phyloP scores from a whole-genome alignment of 1,140 invertebrate genomes.

The Carcinoscorpius rotundicauda region DNA sequence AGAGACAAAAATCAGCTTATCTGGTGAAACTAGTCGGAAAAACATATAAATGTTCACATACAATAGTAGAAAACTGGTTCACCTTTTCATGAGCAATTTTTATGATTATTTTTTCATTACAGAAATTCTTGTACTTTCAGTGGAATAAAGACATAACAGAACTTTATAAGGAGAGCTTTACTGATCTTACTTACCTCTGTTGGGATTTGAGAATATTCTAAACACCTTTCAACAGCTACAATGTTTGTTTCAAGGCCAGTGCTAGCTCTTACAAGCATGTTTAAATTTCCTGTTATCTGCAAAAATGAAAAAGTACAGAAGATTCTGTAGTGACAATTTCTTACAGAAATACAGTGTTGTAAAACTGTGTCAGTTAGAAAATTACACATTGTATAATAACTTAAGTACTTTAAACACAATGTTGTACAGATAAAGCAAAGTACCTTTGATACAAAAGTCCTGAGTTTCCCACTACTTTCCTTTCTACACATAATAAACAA shows the following conservation, averaged over 20 bases:
- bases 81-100: constrained; percentile 51
- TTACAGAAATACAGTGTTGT: no score
- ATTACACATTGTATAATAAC: no score
- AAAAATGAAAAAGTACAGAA: not conserved
- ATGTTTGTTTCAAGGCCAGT: constrained; percentile 51
- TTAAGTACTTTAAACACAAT: no score
- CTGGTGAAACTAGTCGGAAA: not conserved
- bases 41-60: constrained; percentile 33
- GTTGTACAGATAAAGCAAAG: no score
- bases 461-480: no score
- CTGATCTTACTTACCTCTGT: constrained; percentile 25
- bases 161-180: constrained; percentile 3
- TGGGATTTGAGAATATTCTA: constrained; percentile 43
- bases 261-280: constrained; percentile 46
- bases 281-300: constrained; percentile 42
- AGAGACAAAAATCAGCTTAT: no score
- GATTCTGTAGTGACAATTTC: no score
- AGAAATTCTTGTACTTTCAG: not conserved
- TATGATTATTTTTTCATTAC: constrained; percentile 7
- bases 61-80: constrained; percentile 59
- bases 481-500: no score
- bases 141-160: not conserved
- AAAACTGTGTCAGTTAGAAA: no score
- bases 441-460: no score
- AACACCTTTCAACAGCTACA: constrained; percentile 47